Base-by-base conservation (phyloP, 2,888 invertebrate species). In the Piscicola geometra region DNA sequence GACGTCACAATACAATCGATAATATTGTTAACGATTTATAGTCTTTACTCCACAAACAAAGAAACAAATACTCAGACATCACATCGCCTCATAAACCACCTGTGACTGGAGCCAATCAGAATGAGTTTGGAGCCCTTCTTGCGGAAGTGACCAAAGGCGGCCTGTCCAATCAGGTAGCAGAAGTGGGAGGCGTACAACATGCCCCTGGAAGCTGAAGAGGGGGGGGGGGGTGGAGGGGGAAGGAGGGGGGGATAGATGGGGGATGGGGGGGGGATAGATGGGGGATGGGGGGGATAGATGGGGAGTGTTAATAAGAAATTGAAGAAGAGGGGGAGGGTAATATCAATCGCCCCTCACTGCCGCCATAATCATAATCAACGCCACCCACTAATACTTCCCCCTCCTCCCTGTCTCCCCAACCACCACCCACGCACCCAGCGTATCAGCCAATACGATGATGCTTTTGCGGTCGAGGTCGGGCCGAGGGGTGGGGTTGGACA, bases 181-280 rank as follows among this genome's bases (percentile, higher is more conserved):
- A 98, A 94, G 86, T 98, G 97, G 33, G 96, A 93, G 0, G 93
- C 95, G 87, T 91, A 91, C 75, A 92, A 86, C 82, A 92, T 91
- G 18, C 95, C 94, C 80, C 92, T 90, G 25, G 85, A 80, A 36
- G 85, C 86, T 84, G 76, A 69, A 75, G 69, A 32, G 69, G 33
- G 28, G 76, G 1, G 15, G 15, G 5, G 41, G 15, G 41, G 41
- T 9, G 41, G 41, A 41, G 41, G 41, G 15, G 41, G 41, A 41
- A 41, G 41, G 15, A 15, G 41, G 15, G 41, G 41, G 15, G 41
- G 41, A 41, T n/a, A n/a, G 41, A 15, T 9, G 41, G 41, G 15
- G 41, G 41, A 41, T 5, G 41, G 15, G 41, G 41, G 15, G 41
- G 15, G 15, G 41, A 15, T 9, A 41, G 41, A 41, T 41, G 41